Percentiles rank a stretch among this genome's conserved stretches.
Evolutionary conservation across 2,113 vertebrate genomes (phyloP).

Genomic region (Heptranchias perlo): DNA sequence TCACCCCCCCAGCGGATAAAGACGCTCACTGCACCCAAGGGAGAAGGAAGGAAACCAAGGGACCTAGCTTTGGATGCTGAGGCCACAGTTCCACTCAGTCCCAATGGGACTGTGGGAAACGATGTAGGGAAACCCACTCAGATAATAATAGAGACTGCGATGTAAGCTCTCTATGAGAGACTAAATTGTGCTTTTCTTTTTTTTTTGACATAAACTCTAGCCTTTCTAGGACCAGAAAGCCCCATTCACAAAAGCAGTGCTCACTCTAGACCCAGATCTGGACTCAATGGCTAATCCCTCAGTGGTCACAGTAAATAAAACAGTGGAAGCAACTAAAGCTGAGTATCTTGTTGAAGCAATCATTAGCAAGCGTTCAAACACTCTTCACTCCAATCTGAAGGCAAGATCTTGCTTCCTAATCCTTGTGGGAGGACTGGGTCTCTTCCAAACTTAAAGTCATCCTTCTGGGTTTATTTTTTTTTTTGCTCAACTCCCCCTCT

Average conservation of each 20-base stretch:
- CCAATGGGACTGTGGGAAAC: slow-evolving; percentile 62
- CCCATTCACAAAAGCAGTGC: slow-evolving; percentile 5
- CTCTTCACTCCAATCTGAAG: background rate
- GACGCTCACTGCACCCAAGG: slow-evolving; percentile 75
- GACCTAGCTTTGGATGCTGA: slow-evolving; percentile 60
- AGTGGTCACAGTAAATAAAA: background rate
- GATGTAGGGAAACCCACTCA: slow-evolving; percentile 80
- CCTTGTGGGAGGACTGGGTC: background rate
- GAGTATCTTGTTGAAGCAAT: background rate
- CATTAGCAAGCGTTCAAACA: background rate
- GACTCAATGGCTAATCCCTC: background rate
- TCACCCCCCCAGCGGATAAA: slow-evolving; percentile 76
- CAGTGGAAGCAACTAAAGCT: background rate
- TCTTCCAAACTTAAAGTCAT: background rate
- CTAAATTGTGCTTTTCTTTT: slow-evolving; percentile 46
- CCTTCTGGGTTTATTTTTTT: background rate
- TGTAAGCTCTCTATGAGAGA: slow-evolving; percentile 85
- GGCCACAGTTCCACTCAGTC: slow-evolving; percentile 55
- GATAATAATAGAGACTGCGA: slow-evolving; percentile 95
- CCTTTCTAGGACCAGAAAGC: slow-evolving; percentile 23
- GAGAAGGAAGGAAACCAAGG: slow-evolving; percentile 67
- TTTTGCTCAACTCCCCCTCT: background rate
- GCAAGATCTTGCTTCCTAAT: background rate
- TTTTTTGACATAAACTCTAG: slow-evolving; percentile 33
- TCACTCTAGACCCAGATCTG: background rate